Percentiles rank a stretch among this genome's conserved stretches.
Evolutionary conservation across 2,113 vertebrate species (phyloP).

Genomic region (Tauraco erythrolophus): DNA sequence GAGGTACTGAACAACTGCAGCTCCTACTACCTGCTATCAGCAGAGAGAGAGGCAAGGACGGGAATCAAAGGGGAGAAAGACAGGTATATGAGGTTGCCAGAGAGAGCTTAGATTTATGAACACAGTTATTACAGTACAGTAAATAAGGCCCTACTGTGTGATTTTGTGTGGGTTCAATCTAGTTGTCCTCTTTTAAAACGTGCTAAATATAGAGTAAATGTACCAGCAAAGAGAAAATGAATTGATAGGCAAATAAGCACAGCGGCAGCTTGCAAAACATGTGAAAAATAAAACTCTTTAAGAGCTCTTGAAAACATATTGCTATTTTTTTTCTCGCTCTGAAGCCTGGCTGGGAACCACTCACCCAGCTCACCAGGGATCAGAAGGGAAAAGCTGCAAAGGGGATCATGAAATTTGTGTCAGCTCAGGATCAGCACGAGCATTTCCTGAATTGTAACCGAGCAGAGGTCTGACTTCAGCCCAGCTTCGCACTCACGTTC

Average conservation of each 20-base stretch:
- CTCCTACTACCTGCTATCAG: not conserved
- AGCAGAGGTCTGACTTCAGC: not conserved
- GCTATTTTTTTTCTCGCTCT: conserved; percentile 26
- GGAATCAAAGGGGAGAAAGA: conserved; percentile 17
- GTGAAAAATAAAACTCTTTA: conserved; percentile 43
- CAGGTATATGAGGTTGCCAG: conserved; percentile 22
- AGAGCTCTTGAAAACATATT: conserved; percentile 53
- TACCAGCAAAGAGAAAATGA: conserved; percentile 66
- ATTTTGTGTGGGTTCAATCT: conserved; percentile 62
- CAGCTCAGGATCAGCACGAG: not conserved
- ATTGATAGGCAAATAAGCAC: conserved; percentile 75
- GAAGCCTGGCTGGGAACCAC: conserved; percentile 12
- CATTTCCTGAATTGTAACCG: not conserved
- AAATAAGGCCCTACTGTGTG: conserved; percentile 58
- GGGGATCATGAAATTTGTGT: not conserved
- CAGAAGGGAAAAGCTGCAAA: not conserved
- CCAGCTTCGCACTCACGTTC: not conserved
- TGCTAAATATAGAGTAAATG: conserved; percentile 74
- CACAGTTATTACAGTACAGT: conserved; percentile 59
- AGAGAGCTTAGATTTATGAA: conserved; percentile 58
- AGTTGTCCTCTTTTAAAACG: conserved; percentile 64
- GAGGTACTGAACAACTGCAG: not conserved
- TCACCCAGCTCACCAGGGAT: not conserved
- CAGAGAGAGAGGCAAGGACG: not conserved
- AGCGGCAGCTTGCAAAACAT: conserved; percentile 57